Base-by-base conservation (phyloP, 1,140 invertebrate genomes). In the Drosophila pallidifrons region DNA sequence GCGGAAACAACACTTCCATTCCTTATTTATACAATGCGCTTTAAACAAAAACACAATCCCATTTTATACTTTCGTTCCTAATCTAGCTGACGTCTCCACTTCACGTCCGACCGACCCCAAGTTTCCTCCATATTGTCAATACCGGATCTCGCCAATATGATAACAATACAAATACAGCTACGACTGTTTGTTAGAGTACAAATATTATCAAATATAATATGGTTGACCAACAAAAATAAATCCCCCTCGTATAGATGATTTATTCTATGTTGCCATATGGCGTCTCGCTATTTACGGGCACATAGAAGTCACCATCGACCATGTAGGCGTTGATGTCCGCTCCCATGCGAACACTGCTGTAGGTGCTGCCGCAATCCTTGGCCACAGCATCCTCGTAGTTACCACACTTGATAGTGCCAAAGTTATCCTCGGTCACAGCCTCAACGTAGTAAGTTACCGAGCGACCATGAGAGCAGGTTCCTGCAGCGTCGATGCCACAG, bases 401-500 rank as follows among this genome's bases (percentile, higher is more conserved):
- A 1, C 0, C 0, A 41, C 82, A 86, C 11, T 68, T 77, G n/a
- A 75, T 65, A 5, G 65, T 13, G 8, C 70, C 66, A 13, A 80
- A 86, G 68, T 77, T 68, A 5, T 77, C 61, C 7, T 59, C 16
- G 15, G 69, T 38, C 1, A 86, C 59, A 11, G 77, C 70, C 75
- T 93, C 89, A 6, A 67, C 79, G 16, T 86, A 91, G 61, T 86
- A 91, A n/a, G 66, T 61, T 4, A 71, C 64, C 1, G 89, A 81
- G 11, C 79, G 72, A 3, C 25, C 35, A 51, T 93, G 92, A 41
- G 93, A 78, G 52, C 94, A 94, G 1, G 52, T 13, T 0, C 89
- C 91, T 1, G 57, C 51, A 1, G 90, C 4, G 59, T 91, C 76
- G 0, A 72, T 0, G 5, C 95, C 71, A 54, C 94, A 96, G 7